Conservation (phyloP, 2,113 vertebrate species). For the Prionailurus viverrinus region DNA sequence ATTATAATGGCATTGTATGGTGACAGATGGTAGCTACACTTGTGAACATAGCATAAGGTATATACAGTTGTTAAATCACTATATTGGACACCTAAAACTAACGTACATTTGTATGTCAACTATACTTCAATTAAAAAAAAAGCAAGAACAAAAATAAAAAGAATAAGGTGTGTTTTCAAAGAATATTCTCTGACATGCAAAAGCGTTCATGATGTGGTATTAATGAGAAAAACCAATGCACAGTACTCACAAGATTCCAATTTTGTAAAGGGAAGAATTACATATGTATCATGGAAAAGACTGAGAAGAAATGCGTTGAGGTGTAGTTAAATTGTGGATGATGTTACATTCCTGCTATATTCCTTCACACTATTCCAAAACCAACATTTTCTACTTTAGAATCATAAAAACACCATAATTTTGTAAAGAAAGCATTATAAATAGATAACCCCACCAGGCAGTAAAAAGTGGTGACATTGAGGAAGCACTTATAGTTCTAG, state of each 20-base stretch:
- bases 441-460: neutral
- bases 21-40: neutral
- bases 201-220: conserved; percentile 1
- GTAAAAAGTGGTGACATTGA: neutral
- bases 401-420: conserved; percentile 13
- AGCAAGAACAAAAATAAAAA: neutral
- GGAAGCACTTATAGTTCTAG: neutral
- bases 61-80: neutral
- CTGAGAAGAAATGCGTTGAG: neutral
- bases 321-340: neutral
- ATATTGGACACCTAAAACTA: neutral
- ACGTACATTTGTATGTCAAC: neutral
- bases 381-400: conserved; percentile 27
- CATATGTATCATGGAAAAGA: neutral
- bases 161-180: conserved; percentile 22
- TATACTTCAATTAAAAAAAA: neutral
- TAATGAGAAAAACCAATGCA: conserved; percentile 44
- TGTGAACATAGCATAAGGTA: neutral
- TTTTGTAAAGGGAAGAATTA: conserved; percentile 39
- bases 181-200: conserved; percentile 41
- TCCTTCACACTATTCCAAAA: conserved; percentile 20
- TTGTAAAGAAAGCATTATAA: conserved; percentile 29
- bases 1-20: neutral
- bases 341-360: conserved; percentile 24
- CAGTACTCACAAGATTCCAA: neutral